Evolutionary conservation across 2,113 vertebrate genomes (phyloP), one percentile per base, ranked within the genome.

Genomic region (Bubo blakistoni): DNA sequence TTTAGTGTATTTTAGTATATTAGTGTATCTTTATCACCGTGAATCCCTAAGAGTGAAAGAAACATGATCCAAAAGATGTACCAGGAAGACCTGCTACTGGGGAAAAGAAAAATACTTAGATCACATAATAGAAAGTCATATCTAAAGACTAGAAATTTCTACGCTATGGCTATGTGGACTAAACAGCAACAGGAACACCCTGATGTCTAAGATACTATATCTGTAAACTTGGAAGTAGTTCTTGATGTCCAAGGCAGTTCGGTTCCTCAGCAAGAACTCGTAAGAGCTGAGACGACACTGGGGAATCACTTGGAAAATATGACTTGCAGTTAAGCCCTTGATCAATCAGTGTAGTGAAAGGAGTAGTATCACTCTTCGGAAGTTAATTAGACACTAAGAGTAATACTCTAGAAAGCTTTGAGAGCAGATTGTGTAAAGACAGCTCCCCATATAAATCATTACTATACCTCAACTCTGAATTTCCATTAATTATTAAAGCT

Each of bases 401-500:
- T 95, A 97, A 97, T 84, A 93, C 94, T 98, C 94, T 81, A 87
- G 95, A 97, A 98, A 97, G 97, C 97, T 97, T 90, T 97, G 92
- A 95, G 91, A 98, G 76, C 86, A 66, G 72, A 93, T 86, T 90
- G 94, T 95, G 82, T 96, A 96, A 97, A 96, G 97, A 96, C 96
- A 98, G 87, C 59, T 94, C 32, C 70, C 81, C 44, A 65, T 82
- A 93, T 93, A 94, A 90, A 95, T 97, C 96, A 97, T 97, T 97
- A 91, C 94, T 97, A 85, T 90, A 96, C 93, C 95, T 97, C 96
- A 97, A 88, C 71, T 96, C 95, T 96, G 97, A 98, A 92, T 92
- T 95, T 63, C 73, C 97, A 98, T 98, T 94, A 97, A 98, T 98
- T 98, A 98, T 98, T 98, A 97, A 98, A 69, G 70, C 97, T 95